A percentile compares a stretch with the other conserved stretches of the same genome.
These are phyloP conservation scores for Liopterus haemorrhoidalis DNA, from an alignment of 2,888 invertebrate genomes.

Conservation along the genomic window DNA sequence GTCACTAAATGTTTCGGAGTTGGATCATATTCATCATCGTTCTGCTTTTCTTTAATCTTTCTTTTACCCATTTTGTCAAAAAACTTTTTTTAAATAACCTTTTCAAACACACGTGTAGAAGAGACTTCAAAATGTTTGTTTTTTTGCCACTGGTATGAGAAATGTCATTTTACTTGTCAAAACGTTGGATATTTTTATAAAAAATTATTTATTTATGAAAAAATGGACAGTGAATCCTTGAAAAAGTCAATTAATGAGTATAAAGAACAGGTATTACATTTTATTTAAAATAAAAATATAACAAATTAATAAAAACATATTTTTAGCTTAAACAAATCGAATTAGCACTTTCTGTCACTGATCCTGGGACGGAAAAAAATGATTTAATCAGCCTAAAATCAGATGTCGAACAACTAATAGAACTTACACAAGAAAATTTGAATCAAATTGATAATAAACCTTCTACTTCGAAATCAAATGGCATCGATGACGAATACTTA, in stretches of 20 bases:
- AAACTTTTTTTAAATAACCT: neutral
- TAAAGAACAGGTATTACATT: constrained; percentile 28
- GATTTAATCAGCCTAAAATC: constrained; percentile 56
- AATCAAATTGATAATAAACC: constrained; percentile 33
- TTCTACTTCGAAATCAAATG: constrained; percentile 32
- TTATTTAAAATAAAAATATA: neutral
- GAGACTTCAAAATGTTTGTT: neutral
- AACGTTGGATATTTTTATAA: neutral
- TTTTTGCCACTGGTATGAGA: constrained; percentile 1
- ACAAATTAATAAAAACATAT: neutral
- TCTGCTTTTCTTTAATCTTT: constrained; percentile 44
- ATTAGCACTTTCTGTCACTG: constrained; percentile 49
- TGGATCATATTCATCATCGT: constrained; percentile 69
- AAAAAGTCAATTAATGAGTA: constrained; percentile 22
- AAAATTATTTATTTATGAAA: constrained; percentile 12
- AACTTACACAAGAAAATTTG: constrained; percentile 60
- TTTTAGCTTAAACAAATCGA: constrained; percentile 33
- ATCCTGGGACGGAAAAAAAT: constrained; percentile 49
- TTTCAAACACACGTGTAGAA: too few species aligned
- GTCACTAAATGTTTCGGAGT: constrained; percentile 70
- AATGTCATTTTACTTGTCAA: neutral
- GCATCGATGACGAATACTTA: constrained; percentile 56
- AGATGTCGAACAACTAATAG: constrained; percentile 62
- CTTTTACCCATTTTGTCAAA: constrained; percentile 48
- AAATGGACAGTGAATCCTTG: constrained; percentile 16